phyloP scores from a whole-genome alignment of 35 echinoderm and acorn worm species.

The Amphiura filiformis region DNA sequence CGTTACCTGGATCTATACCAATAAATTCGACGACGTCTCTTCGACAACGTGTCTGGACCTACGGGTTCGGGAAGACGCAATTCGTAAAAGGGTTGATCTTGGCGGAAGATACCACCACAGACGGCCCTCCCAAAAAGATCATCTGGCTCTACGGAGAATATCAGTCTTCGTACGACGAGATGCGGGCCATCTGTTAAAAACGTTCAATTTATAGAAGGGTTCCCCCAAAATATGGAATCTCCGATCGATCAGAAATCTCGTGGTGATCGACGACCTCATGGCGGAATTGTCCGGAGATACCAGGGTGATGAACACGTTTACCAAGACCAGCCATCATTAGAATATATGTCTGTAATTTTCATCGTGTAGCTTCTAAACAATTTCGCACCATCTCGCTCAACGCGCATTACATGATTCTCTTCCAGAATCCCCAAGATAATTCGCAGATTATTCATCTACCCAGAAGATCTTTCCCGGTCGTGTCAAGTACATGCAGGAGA shows the following conservation, averaged over 20 bases:
- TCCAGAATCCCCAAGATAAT: no score
- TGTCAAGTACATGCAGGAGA: not conserved
- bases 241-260: not conserved
- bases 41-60: not conserved
- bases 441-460: no score
- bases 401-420: not conserved
- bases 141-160: not conserved
- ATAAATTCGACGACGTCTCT: no score
- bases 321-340: not conserved
- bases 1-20: no score
- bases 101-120: not conserved
- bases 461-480: not conserved
- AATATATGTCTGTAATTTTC: not conserved
- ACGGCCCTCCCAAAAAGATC: not conserved
- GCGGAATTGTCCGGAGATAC: no score
- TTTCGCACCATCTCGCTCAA: not conserved
- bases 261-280: no score
- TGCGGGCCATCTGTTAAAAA: not conserved
- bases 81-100: not conserved
- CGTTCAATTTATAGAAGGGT: no score
- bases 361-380: not conserved
- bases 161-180: not conserved
- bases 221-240: not conserved
- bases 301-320: no score
- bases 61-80: not conserved